Conservation (phyloP, 2,797 vertebrate species). For the Enteromius paludinosus region DNA sequence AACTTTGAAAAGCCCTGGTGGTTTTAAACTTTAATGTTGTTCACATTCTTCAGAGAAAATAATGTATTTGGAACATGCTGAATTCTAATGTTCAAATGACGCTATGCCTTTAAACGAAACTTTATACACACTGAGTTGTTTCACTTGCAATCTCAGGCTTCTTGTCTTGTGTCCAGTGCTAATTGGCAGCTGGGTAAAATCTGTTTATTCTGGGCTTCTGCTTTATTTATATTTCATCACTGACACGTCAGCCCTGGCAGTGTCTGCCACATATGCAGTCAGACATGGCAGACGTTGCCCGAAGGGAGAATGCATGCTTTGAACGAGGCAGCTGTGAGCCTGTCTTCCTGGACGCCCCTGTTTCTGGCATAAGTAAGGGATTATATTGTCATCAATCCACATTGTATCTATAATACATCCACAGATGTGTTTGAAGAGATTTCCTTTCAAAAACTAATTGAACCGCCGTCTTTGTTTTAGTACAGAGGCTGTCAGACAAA, state of each 20-base stretch:
- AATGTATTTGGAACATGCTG: background rate
- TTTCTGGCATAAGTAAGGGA: slow-evolving; percentile 23
- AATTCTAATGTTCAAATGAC: background rate
- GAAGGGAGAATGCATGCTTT: slow-evolving; percentile 18
- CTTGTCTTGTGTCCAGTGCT: slow-evolving; percentile 22
- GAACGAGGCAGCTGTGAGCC: slow-evolving; percentile 30
- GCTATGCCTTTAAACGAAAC: background rate
- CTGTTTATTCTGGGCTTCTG: slow-evolving; percentile 34
- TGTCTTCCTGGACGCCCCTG: background rate
- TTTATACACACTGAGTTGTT: background rate
- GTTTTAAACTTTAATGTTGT: background rate
- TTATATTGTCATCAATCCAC: slow-evolving; percentile 21
- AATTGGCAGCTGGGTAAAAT: slow-evolving; percentile 42
- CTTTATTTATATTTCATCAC: slow-evolving; percentile 47
- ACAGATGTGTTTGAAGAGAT: background rate
- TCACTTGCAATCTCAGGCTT: background rate
- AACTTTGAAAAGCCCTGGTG: background rate
- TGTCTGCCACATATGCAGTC: slow-evolving; percentile 42
- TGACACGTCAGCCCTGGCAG: slow-evolving; percentile 41
- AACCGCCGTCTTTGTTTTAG: slow-evolving; percentile 16
- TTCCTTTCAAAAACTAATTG: slow-evolving; percentile 2
- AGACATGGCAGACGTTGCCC: slow-evolving; percentile 41
- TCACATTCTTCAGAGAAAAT: background rate
- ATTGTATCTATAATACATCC: slow-evolving; percentile 25
- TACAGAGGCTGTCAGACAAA: slow-evolving; percentile 8